phyloP scores from a whole-genome alignment of 2,113 vertebrate species.

The Corvus moneduloides region DNA sequence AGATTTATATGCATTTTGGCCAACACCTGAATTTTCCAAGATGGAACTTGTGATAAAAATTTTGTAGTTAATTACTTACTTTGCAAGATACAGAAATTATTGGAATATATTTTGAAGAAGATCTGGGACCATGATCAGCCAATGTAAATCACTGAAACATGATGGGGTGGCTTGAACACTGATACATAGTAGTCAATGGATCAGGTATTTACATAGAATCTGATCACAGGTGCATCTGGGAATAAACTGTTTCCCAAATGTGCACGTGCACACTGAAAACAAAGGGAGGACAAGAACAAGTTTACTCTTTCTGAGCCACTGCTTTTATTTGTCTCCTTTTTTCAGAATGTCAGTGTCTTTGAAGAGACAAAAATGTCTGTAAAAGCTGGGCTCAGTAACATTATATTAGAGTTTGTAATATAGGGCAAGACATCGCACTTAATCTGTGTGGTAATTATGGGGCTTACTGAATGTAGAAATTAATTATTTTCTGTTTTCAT shows the following conservation, averaged over 20 bases:
- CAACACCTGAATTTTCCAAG: background rate
- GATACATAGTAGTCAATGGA: background rate
- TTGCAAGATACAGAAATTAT: background rate
- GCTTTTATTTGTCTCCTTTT: background rate
- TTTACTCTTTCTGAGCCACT: background rate
- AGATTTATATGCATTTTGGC: background rate
- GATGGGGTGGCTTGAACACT: background rate
- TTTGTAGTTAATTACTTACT: background rate
- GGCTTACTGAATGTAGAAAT: background rate
- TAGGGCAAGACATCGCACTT: background rate
- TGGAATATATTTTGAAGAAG: background rate
- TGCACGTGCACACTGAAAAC: background rate
- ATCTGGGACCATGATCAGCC: background rate
- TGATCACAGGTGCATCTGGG: background rate
- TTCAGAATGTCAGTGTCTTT: background rate
- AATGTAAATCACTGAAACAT: background rate
- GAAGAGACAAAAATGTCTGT: background rate
- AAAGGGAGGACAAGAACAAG: background rate
- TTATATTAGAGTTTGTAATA: background rate
- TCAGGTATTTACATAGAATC: conserved; percentile 34
- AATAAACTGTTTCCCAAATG: background rate
- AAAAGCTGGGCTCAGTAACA: background rate
- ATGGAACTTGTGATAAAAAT: background rate
- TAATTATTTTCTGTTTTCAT: background rate
- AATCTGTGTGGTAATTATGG: background rate